These are phyloP conservation scores for Hippocampus kuda DNA, from an alignment of 2,797 vertebrate species.

Conservation along the genomic window DNA sequence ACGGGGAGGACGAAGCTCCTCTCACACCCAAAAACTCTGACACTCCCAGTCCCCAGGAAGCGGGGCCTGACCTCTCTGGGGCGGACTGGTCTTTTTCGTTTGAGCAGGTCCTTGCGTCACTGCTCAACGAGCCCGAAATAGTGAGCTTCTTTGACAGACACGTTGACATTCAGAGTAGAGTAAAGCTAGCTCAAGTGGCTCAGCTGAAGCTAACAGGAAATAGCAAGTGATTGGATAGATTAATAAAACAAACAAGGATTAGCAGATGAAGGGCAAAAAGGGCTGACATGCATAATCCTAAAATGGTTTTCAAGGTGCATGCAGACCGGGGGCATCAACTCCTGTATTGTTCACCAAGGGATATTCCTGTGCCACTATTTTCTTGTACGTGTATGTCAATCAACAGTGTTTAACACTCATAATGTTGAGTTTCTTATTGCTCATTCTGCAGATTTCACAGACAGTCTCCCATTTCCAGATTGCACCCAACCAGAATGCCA, in stretches of 20 bases:
- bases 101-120: constrained; percentile 93
- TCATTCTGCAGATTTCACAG: not conserved
- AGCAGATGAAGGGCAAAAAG: constrained; percentile 1
- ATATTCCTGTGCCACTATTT: not conserved
- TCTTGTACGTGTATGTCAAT: not conserved
- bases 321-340: not conserved
- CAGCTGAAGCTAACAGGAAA: constrained; percentile 67
- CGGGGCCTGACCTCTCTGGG: constrained; percentile 33
- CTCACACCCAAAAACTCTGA: constrained; percentile 42
- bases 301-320: not conserved
- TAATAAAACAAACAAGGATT: not conserved
- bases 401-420: constrained; percentile 1
- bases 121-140: constrained; percentile 86
- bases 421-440: not conserved
- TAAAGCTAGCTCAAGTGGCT: constrained; percentile 70
- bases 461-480: not conserved
- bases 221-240: not conserved
- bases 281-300: constrained; percentile 7
- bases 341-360: not conserved
- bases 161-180: constrained; percentile 68
- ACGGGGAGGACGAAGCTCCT: constrained; percentile 30
- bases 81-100: constrained; percentile 92
- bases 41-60: constrained; percentile 44
- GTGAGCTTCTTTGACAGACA: constrained; percentile 89
- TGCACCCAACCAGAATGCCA: not conserved